Evolutionary conservation across 2,888 invertebrate genomes (phyloP).

Genomic region (Sminthurinus aureus): DNA sequence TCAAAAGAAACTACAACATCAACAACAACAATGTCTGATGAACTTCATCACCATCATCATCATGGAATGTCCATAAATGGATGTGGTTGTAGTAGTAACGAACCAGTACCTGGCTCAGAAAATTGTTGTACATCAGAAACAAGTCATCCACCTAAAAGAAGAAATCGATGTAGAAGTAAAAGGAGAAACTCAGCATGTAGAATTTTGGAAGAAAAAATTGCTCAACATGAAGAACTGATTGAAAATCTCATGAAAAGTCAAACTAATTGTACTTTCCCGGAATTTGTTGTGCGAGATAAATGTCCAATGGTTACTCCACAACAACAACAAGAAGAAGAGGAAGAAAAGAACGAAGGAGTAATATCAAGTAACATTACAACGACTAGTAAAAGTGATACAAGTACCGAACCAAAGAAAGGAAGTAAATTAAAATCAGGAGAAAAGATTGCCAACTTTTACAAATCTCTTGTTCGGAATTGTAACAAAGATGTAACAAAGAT

Average conservation of each 20-base stretch:
- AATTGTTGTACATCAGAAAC: not conserved
- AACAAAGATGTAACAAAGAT: not conserved
- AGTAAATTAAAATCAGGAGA: constrained; percentile 2
- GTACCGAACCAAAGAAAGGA: not conserved
- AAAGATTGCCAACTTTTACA: not conserved
- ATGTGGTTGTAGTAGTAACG: not conserved
- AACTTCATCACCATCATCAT: not conserved
- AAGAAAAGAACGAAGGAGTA: not conserved
- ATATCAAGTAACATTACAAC: not conserved
- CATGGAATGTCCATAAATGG: not conserved
- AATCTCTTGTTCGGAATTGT: not conserved
- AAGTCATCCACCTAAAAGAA: not conserved
- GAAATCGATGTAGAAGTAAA: not conserved
- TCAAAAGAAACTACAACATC: too few species aligned
- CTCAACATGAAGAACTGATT: not conserved
- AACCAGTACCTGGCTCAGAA: not conserved
- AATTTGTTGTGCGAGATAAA: not conserved
- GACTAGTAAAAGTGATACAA: not conserved
- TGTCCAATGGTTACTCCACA: not conserved
- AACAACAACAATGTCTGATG: not conserved
- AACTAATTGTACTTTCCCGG: not conserved
- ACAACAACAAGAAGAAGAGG: not conserved
- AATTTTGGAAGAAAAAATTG: not conserved
- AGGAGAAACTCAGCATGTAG: not conserved
- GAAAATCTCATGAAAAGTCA: not conserved